Conservation (phyloP, 2,888 invertebrate genomes). For the Pinctada fucata region DNA sequence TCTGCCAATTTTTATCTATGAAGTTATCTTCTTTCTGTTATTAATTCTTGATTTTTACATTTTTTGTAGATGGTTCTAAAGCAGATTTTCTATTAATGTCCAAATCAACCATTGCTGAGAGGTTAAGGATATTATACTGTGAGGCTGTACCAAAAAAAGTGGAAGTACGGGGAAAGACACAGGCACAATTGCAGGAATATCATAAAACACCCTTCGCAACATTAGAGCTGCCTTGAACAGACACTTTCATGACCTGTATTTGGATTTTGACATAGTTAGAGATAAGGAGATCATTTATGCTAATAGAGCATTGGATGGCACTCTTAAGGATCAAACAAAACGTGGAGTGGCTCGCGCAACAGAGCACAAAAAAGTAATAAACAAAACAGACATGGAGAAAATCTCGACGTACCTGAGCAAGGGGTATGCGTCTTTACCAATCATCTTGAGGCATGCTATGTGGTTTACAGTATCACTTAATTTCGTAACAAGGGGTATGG, state of each 20-base stretch:
- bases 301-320: constrained; percentile 23
- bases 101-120: too few relatives aligned
- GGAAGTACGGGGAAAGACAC: too few relatives aligned
- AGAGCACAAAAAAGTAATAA: constrained; percentile 19
- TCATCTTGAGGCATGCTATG: constrained; percentile 18
- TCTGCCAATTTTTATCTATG: too few relatives aligned
- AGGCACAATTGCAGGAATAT: too few relatives aligned
- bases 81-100: too few relatives aligned
- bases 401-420: constrained; percentile 21
- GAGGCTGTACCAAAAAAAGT: too few relatives aligned
- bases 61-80: too few relatives aligned
- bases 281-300: constrained; percentile 16
- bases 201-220: too few relatives aligned
- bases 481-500: constrained; percentile 29
- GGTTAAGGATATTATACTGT: too few relatives aligned
- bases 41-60: too few relatives aligned
- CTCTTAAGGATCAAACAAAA: constrained; percentile 15
- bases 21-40: too few relatives aligned
- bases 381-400: constrained; percentile 14
- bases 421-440: constrained; percentile 5
- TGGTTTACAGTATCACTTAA: constrained; percentile 19
- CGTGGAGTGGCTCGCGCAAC: constrained; percentile 5
- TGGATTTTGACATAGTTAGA: constrained; percentile 24
- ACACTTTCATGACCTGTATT: constrained; percentile 20
- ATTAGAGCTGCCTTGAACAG: constrained; percentile 27